Evolutionary conservation across 2,888 invertebrate species (phyloP).

Genomic region (Danaus chrysippus): DNA sequence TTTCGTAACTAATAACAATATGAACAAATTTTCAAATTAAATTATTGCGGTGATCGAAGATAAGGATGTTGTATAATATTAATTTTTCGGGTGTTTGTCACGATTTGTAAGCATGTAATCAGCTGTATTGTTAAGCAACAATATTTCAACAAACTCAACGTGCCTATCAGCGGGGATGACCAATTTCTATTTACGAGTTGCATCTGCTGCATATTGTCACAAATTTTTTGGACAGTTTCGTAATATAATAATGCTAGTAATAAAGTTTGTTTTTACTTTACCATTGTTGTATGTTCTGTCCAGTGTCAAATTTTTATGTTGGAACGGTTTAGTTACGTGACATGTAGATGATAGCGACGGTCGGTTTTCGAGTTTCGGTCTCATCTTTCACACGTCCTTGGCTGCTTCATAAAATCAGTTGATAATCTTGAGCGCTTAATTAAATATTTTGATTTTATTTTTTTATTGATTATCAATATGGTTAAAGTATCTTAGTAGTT

Average conservation of each 20-base stretch:
- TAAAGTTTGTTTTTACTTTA: constrained; percentile 46
- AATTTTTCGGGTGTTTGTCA: constrained; percentile 50
- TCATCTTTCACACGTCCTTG: constrained; percentile 65
- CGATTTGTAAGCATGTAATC: constrained; percentile 58
- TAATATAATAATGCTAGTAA: constrained; percentile 39
- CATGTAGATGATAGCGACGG: constrained; percentile 48
- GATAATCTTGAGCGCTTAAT: constrained; percentile 30
- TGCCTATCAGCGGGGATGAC: constrained; percentile 44
- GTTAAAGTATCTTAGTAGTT: too few relatives aligned
- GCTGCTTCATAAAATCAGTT: constrained; percentile 40
- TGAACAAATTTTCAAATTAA: constrained; percentile 19
- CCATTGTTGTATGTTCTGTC: constrained; percentile 40
- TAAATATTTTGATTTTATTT: not conserved
- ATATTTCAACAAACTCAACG: constrained; percentile 43
- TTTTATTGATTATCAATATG: too few relatives aligned
- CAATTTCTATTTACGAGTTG: constrained; percentile 47
- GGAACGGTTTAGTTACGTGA: constrained; percentile 62
- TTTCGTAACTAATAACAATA: constrained; percentile 7
- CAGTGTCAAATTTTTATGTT: constrained; percentile 72
- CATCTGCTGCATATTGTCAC: constrained; percentile 53
- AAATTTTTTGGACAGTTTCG: constrained; percentile 43
- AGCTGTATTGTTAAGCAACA: constrained; percentile 62
- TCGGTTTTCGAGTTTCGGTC: constrained; percentile 51
- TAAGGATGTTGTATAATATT: constrained; percentile 43
- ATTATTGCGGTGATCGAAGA: constrained; percentile 22